Evolutionary conservation across 1,140 invertebrate genomes (phyloP), one percentile per base, ranked within the genome.

Genomic region (Pachypsylla venusta): DNA sequence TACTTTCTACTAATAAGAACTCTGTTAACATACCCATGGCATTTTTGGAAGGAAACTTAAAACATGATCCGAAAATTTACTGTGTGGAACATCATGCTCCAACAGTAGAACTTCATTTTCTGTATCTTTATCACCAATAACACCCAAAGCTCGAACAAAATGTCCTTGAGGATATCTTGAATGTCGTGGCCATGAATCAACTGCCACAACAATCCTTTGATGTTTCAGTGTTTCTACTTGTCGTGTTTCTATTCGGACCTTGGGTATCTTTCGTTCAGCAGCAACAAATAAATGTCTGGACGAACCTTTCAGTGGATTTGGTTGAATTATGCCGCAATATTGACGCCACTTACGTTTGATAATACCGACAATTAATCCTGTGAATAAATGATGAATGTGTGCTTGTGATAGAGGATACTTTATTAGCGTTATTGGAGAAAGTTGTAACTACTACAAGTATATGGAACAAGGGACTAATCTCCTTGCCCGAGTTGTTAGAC

Each of bases 31-130:
- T 19, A 75, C 72, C 93, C 93, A 99, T 12, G 93, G 89, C 65
- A 93, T 66, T 64, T 84, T 79, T 0, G 97, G 97, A 24, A 99
- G 74, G 70, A 89, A 98, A 60, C 83, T 85, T 0, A 97, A 78
- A 24, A 99, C 97, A 53, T 88, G 83, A 66, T 95, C 89, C 1
- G 93, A 93, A 70, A 99, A 99, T 65, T 86, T 80, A 65, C 85
- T 86, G 69, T 98, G 93, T 0, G 95, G 95, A 19, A 99, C 85
- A 73, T 98, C 95, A 70, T 99, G 94, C 69, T 99, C 97, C 42
- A 99, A 71, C 1, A 99, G 75, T 40, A 99, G 79, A 7, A 90
- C 88, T 76, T 96, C 91, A 72, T 95, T 99, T 74, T 98, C 96
- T 14, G 93, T 93, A 20, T 84, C 80, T 71, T 87, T 87, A 68